These are phyloP conservation scores for Saiga tatarica DNA, from an alignment of 2,113 vertebrate genomes.

Conservation along the genomic window DNA sequence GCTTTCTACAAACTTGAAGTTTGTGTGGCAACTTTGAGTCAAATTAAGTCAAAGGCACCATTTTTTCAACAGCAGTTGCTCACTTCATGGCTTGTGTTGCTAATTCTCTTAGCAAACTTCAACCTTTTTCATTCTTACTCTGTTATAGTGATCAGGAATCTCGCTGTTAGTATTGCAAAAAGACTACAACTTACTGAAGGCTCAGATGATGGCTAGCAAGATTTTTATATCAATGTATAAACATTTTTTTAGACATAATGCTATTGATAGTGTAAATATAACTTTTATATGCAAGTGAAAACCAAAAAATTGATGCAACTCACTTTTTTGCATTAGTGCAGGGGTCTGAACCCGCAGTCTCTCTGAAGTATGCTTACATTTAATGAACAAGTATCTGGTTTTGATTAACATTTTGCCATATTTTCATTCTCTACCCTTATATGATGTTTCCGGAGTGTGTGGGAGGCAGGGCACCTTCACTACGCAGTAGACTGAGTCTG, in stretches of 20 bases:
- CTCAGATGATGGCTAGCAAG: background rate
- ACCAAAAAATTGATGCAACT: background rate
- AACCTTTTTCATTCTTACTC: background rate
- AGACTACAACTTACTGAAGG: background rate
- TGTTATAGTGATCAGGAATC: background rate
- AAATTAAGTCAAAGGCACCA: background rate
- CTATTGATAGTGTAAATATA: background rate
- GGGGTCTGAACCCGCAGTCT: background rate
- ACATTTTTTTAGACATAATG: background rate
- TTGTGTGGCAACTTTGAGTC: background rate
- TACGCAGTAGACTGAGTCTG: background rate
- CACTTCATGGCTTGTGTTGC: background rate
- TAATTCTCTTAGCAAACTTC: background rate
- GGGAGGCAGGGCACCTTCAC: background rate
- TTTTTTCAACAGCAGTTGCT: background rate
- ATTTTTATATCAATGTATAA: background rate
- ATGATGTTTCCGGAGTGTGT: background rate
- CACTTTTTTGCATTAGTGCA: background rate
- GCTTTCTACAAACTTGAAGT: background rate
- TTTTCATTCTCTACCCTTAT: background rate
- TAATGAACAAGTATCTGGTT: background rate
- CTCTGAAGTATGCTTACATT: background rate
- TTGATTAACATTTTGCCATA: background rate
- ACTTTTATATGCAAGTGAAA: background rate
- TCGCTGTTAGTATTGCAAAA: background rate